Base-by-base conservation (phyloP, 2,888 invertebrate genomes). In the Matsumyia berberina region DNA sequence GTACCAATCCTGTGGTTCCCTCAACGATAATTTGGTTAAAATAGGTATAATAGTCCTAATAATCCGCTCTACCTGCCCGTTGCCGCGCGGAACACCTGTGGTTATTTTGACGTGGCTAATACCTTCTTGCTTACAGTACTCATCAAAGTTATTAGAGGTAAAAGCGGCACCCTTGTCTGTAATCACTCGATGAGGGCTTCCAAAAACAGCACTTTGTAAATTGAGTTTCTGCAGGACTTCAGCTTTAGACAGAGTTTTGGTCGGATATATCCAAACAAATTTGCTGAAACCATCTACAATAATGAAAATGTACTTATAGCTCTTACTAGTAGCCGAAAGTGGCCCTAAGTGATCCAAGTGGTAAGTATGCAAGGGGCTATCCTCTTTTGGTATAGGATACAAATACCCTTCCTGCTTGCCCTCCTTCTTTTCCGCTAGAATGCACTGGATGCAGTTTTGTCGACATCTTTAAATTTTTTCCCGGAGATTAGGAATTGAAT, bases 401-500 rank as follows among this genome's bases (percentile, higher is more conserved):
- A 37, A n/a, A n/a, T 37, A 37, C 11, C 37, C 37, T 37, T 37
- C 37, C n/a, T 37, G 37, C n/a, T n/a, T 37, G 2, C 37, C 37
- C 7, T 37, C 5, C n/a, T 37, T 37, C n/a, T 37, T 37, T 37
- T 37, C 37, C 2, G 37, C n/a, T n/a, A 37, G 3, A n/a, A 37
- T 37, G 7, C 37, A n/a, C n/a, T 37, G 37, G 37, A 37, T 37
- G n/a, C 37, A 37, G n/a, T 37, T 37, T 37, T 7, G 11, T n/a
- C 37, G 11, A 37, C 37, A 37, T 2, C 7, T 12, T 7, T 15
- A 11, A 5, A 53, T 53, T 57, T 57, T 57, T 39, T 57, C 57
- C 5, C 57, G 24, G 7, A 39, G 37, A 15, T 57, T 37, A 1
- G 53, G 53, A 15, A 53, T 53, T 4, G 37, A 57, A 6, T 57